Base-by-base conservation (phyloP, 37 sponge, comb jelly and placozoan genomes). In the Aphrocallistes beatrix region DNA sequence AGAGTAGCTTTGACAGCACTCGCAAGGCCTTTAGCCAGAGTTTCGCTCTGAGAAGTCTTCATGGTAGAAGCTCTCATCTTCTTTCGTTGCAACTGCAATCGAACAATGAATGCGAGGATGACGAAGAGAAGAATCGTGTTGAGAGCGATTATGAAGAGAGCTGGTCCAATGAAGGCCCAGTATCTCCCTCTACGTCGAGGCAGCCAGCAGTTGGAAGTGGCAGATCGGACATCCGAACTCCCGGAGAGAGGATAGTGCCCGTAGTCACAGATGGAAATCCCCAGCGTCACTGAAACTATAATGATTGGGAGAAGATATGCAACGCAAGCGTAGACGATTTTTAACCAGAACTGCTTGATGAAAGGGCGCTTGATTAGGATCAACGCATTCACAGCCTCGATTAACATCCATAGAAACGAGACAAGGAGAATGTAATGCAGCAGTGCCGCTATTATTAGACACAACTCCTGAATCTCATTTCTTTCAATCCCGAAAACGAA, bases 401-500 rank as follows among this genome's bases (percentile, higher is more conserved):
- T 25, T 21, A 92, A 84, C 87, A 87, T 87, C 93, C 93, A 92
- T 83, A 88, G 38, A 50, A 90, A 92, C 69, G 93, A 90, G 81
- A 49, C 82, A 34, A 92, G 84, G 32, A 92, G 87, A 37, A 90
- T 85, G 47, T 92, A 92, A 49, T 92, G 93, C 36, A 92, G 85
- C 6, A 88, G 38, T 10, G 84, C 89, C 36, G 93, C 93, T 28
- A 90, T 85, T 0, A 38, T 37, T 1, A 88, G 88, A 39, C 93
- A 92, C 38, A 88, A 60, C 0, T 25, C 81, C 36, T 88, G 90
- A 0, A 92, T 85, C 9, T 88, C 85, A 37, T 49, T 48, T 0
- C 93, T 86, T 36, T 92, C 93, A n/a, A 92, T 90, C 19, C 90
- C 90, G 0, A 92, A 82, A 10, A 92, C 89, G 81, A 92, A 92